phyloP scores from a whole-genome alignment of 2,113 vertebrate species.

The Pteropus alecto region DNA sequence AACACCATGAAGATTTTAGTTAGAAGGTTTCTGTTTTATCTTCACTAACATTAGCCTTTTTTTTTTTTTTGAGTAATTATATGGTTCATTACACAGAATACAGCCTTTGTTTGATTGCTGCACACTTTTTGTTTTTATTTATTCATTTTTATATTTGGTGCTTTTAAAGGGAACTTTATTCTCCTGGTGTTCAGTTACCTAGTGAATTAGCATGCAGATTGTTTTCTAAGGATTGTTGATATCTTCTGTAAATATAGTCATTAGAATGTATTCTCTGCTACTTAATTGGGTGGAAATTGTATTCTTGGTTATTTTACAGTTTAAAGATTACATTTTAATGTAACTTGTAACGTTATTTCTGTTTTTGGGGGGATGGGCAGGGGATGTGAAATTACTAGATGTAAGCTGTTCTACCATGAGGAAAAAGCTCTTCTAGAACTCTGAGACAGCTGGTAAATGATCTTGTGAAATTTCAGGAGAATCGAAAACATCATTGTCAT shows the following conservation, averaged over 20 bases:
- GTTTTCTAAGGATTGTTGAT: conserved; percentile 29
- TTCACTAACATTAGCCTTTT: conserved; percentile 16
- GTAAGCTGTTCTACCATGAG: conserved; percentile 21
- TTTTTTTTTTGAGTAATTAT: conserved; percentile 50
- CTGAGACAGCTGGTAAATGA: conserved; percentile 57
- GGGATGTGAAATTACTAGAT: conserved; percentile 13
- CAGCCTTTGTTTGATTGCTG: conserved; percentile 41
- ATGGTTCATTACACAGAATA: conserved; percentile 62
- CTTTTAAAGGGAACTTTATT: conserved; percentile 45
- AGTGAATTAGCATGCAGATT: conserved; percentile 52
- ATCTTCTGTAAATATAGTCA: conserved; percentile 54
- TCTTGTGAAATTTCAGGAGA: conserved; percentile 21
- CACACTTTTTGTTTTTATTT: conserved; percentile 15
- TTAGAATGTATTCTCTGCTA: conserved; percentile 64
- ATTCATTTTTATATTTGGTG: conserved; percentile 45
- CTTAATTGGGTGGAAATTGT: conserved; percentile 67
- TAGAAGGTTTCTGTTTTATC: conserved; percentile 38
- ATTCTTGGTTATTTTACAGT: conserved; percentile 63
- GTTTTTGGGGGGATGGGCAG: background rate
- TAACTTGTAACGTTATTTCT: conserved; percentile 46
- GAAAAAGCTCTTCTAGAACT: conserved; percentile 49
- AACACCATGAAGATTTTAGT: background rate
- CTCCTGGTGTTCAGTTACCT: conserved; percentile 53
- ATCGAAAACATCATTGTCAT: conserved; percentile 31
- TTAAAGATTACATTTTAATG: conserved; percentile 64